These are phyloP conservation scores for Microtus montanus DNA, from an alignment of 2,113 vertebrate species.

Conservation along the genomic window DNA sequence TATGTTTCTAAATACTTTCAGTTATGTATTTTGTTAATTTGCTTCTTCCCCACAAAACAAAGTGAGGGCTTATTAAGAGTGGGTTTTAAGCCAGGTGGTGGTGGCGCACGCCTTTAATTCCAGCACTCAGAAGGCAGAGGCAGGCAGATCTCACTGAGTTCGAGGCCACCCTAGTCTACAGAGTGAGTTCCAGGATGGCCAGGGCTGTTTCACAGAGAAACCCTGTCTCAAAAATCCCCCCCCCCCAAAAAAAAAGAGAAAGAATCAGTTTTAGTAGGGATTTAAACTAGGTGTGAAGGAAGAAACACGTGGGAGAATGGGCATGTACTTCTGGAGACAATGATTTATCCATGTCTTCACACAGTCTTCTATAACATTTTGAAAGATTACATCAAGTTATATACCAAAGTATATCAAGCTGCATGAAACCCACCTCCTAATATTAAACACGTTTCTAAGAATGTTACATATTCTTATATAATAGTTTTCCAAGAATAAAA, in stretches of 20 bases:
- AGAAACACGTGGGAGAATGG: neutral
- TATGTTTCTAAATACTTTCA: neutral
- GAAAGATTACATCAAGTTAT: neutral
- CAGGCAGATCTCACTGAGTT: too few species aligned
- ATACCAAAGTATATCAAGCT: neutral
- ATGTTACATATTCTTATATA: constrained; percentile 16
- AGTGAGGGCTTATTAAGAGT: neutral
- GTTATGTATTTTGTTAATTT: neutral
- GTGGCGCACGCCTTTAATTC: too few species aligned
- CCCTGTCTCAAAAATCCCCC: too few species aligned
- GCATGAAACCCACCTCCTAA: constrained; percentile 6
- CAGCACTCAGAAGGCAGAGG: too few species aligned
- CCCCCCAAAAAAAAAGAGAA: too few species aligned
- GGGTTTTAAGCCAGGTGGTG: neutral
- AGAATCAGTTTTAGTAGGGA: neutral
- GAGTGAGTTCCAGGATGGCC: too few species aligned
- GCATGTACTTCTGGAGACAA: neutral
- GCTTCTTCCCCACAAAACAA: neutral
- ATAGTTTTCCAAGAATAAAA: constrained; percentile 30
- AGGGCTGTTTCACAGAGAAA: too few species aligned
- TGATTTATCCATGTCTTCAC: neutral
- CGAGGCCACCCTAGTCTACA: too few species aligned
- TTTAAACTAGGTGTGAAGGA: neutral
- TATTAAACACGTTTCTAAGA: neutral
- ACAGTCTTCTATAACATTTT: neutral